Conservation (phyloP, 1,140 invertebrate species). For the Microplitis mediator region DNA sequence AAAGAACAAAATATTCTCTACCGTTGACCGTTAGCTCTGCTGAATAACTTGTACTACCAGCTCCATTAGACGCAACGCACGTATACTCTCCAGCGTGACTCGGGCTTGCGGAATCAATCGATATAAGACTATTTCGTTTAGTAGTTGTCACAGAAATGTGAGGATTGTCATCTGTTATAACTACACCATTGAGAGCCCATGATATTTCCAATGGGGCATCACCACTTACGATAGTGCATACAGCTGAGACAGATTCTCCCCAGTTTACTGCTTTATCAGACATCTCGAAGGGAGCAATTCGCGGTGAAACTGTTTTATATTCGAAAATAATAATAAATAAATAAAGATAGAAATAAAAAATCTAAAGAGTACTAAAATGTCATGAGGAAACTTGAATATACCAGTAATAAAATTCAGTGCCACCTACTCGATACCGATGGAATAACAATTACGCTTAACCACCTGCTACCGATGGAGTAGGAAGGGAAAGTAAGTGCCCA, state of each 20-base stretch:
- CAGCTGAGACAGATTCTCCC: constrained; percentile 62
- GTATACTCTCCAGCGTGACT: constrained; percentile 77
- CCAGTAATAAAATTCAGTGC: constrained; percentile 5
- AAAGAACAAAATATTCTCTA: constrained; percentile 49
- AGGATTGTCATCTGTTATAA: constrained; percentile 42
- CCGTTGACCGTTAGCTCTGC: constrained; percentile 75
- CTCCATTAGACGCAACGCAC: constrained; percentile 77
- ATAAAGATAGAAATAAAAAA: not conserved
- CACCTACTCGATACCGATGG: constrained; percentile 7
- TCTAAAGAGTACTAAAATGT: not conserved
- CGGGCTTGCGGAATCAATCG: constrained; percentile 64
- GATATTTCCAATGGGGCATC: constrained; percentile 68
- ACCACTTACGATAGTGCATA: constrained; percentile 69
- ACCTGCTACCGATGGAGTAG: not conserved
- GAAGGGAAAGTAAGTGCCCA: not conserved
- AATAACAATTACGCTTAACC: not conserved
- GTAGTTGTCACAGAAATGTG: constrained; percentile 52
- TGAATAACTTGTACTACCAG: constrained; percentile 70
- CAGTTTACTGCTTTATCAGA: constrained; percentile 61
- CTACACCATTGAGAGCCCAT: constrained; percentile 67
- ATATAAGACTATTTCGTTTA: constrained; percentile 64
- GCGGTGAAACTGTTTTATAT: constrained; percentile 54
- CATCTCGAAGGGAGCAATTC: constrained; percentile 62
- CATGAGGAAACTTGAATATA: not conserved
- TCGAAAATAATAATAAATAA: constrained; percentile 1